phyloP scores from a whole-genome alignment of 92 coral and sea anemone genomes.

The Virgularia gustaviana region DNA sequence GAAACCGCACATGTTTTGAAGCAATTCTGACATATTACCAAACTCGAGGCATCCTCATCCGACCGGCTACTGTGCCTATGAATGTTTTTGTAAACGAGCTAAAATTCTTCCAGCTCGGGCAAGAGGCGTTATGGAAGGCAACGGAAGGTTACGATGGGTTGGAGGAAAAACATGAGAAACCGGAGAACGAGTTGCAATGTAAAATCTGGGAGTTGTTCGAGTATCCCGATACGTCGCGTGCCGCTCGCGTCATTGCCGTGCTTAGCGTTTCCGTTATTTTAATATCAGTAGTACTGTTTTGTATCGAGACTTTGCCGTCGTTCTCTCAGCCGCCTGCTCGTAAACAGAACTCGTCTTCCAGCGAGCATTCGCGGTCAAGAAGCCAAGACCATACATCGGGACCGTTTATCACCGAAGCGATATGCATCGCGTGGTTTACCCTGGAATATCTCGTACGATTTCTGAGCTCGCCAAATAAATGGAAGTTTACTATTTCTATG shows the following conservation, averaged over 20 bases:
- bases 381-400: conserved; percentile 48
- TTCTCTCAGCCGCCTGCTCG: conserved; percentile 57
- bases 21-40: conserved; percentile 92
- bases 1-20: conserved; percentile 90
- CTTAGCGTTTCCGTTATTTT: conserved; percentile 72
- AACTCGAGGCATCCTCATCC: conserved; percentile 82
- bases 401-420: conserved; percentile 70
- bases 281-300: conserved; percentile 82
- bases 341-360: conserved; percentile 26
- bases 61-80: conserved; percentile 83
- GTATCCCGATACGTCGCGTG: conserved; percentile 83
- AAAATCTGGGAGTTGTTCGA: conserved; percentile 83
- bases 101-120: conserved; percentile 89
- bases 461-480: conserved; percentile 78
- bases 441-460: conserved; percentile 77
- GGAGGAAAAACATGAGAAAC: conserved; percentile 68
- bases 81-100: conserved; percentile 85
- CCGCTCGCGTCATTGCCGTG: conserved; percentile 77
- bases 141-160: conserved; percentile 63
- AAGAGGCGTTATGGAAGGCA: conserved; percentile 75
- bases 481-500: conserved; percentile 79
- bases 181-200: conserved; percentile 71
- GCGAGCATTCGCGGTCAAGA: background rate
- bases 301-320: conserved; percentile 91
- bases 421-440: conserved; percentile 91